These are phyloP conservation scores for Lordiphosa stackelbergi DNA, from an alignment of 1,140 invertebrate genomes.

Conservation along the genomic window DNA sequence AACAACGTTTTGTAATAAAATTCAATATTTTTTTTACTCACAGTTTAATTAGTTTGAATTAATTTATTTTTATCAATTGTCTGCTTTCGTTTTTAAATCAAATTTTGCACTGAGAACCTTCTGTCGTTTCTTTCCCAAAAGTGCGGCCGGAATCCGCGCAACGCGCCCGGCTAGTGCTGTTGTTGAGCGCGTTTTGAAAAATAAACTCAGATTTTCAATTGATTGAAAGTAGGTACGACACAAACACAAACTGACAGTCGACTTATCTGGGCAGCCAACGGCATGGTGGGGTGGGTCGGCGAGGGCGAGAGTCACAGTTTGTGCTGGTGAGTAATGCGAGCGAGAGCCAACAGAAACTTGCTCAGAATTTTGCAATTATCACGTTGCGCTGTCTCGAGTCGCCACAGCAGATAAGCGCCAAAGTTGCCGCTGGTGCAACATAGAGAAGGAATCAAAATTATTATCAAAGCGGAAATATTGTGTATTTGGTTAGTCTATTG, in stretches of 20 bases:
- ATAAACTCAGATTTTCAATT: conserved; percentile 44
- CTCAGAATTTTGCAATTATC: conserved; percentile 25
- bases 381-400: conserved; percentile 33
- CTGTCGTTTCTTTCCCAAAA: conserved; percentile 15
- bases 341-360: conserved; percentile 13
- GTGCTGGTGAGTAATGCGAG: conserved; percentile 28
- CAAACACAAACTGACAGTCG: conserved; percentile 18
- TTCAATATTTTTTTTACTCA: too few relatives aligned
- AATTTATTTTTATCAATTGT: too few relatives aligned
- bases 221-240: conserved; percentile 31
- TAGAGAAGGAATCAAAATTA: not conserved
- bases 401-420: conserved; percentile 23
- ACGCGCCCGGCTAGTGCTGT: conserved; percentile 3
- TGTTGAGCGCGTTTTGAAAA: conserved; percentile 21
- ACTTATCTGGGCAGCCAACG: not conserved
- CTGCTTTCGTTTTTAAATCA: too few relatives aligned
- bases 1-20: too few relatives aligned
- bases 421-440: not conserved
- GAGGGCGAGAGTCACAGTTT: conserved; percentile 6
- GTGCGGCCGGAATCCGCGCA: not conserved
- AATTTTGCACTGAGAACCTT: conserved; percentile 16
- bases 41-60: too few relatives aligned
- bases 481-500: conserved; percentile 7
- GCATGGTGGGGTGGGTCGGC: not conserved
- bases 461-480: conserved; percentile 52